Evolutionary conservation across 2,888 invertebrate genomes (phyloP).

Genomic region (Dilophus febrilis): DNA sequence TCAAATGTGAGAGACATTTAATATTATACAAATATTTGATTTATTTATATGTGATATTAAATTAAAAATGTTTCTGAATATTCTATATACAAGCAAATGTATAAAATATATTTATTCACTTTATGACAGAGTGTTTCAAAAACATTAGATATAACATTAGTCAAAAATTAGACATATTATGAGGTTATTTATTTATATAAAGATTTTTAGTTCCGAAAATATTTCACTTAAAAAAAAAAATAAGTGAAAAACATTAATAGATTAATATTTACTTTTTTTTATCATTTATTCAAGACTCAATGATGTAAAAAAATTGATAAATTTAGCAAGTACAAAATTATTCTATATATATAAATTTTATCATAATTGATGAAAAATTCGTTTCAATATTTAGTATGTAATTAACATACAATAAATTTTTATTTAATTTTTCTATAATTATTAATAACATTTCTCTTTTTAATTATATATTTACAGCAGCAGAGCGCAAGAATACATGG

Average conservation of each 20-base stretch:
- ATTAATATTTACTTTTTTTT: too few relatives aligned
- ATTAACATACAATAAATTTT: background rate
- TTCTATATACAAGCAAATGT: too few relatives aligned
- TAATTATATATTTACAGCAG: conserved; percentile 21
- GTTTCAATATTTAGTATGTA: background rate
- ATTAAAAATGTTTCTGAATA: too few relatives aligned
- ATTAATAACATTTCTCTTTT: conserved; percentile 3
- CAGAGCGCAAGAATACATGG: conserved; percentile 34
- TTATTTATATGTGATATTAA: background rate
- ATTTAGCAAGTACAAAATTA: background rate
- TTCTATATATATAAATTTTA: conserved; percentile 1
- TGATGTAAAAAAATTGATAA: background rate
- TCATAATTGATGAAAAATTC: background rate
- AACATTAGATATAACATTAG: too few relatives aligned
- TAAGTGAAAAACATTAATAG: too few relatives aligned
- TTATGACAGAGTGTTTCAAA: too few relatives aligned
- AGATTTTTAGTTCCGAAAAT: too few relatives aligned
- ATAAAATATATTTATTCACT: too few relatives aligned
- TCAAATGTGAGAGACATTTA: background rate
- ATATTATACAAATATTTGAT: background rate
- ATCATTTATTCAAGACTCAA: background rate
- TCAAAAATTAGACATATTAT: too few relatives aligned
- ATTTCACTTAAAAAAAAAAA: too few relatives aligned
- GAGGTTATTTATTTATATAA: too few relatives aligned
- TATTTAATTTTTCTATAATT: background rate